Conservation (phyloP, 1,140 invertebrate species). For the Plectrocnemia conspersa region DNA sequence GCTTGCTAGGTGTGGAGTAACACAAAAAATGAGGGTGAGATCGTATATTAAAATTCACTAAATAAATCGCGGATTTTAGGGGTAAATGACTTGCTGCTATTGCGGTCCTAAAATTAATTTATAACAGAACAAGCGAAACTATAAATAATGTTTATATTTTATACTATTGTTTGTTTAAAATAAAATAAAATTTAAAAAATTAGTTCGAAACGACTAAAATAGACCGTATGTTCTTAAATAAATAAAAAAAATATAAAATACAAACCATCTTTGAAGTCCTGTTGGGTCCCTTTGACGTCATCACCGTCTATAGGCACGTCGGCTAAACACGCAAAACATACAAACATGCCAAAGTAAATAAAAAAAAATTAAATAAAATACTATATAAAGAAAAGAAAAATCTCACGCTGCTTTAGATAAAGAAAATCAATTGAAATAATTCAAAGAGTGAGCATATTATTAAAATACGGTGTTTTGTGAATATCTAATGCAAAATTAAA, state of each 20-base stretch:
- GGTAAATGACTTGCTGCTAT: no score
- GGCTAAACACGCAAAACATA: conserved; percentile 21
- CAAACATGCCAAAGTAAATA: no score
- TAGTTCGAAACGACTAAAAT: no score
- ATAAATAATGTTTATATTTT: not conserved
- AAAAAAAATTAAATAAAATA: conserved; percentile 1
- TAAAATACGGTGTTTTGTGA: no score
- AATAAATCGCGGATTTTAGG: no score
- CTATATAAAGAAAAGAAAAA: not conserved
- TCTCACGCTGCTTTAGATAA: no score
- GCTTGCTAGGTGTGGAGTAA: no score
- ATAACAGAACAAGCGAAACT: conserved; percentile 18
- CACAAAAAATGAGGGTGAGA: no score
- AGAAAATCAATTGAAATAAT: not conserved
- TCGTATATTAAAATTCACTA: no score
- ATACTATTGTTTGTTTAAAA: not conserved
- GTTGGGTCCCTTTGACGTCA: not conserved
- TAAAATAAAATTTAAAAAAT: not conserved
- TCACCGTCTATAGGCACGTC: conserved; percentile 26
- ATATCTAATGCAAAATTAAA: no score
- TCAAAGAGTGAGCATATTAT: no score
- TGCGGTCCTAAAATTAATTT: not conserved
- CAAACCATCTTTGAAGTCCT: not conserved
- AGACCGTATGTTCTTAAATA: no score
- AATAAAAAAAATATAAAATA: conserved; percentile 5